These are phyloP conservation scores for Sycon ciliatum DNA, from an alignment of 37 sponge, comb jelly and placozoan species.

Conservation along the genomic window DNA sequence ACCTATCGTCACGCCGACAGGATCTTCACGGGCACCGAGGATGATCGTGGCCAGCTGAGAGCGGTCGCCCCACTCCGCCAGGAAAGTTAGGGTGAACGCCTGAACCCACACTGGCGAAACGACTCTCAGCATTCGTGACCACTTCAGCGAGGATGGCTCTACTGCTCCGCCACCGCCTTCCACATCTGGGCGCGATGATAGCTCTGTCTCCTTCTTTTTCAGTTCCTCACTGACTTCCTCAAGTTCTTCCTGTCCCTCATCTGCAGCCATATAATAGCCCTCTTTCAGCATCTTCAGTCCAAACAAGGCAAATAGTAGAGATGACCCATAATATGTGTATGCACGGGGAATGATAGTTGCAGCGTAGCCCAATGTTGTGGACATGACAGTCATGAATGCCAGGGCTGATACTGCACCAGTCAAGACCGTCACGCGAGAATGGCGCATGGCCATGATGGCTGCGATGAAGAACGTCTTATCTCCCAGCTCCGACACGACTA, in stretches of 20 bases:
- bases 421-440: conserved; percentile 58
- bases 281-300: conserved; percentile 94
- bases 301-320: conserved; percentile 84
- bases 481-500: conserved; percentile 96
- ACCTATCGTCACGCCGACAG: conserved; percentile 80
- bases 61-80: conserved; percentile 99
- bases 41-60: conserved; percentile 94
- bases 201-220: conserved; percentile 70
- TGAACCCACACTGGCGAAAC: conserved; percentile 74
- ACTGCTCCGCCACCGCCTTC: not conserved
- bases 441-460: conserved; percentile 95
- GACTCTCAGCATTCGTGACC: conserved; percentile 14
- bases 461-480: conserved; percentile 99
- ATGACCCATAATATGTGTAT: conserved; percentile 77
- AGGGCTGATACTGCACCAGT: conserved; percentile 36
- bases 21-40: conserved; percentile 90
- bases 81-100: conserved; percentile 92
- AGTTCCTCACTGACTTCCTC: conserved; percentile 85
- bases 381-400: conserved; percentile 53
- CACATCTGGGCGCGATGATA: not conserved
- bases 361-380: conserved; percentile 79
- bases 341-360: conserved; percentile 71
- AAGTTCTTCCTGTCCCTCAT: conserved; percentile 90
- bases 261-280: conserved; percentile 83
- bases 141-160: not conserved